Percentiles rank a stretch among this genome's conserved stretches.
Conservation (phyloP, 2,797 vertebrate species). For the Crypturellus tataupa region DNA sequence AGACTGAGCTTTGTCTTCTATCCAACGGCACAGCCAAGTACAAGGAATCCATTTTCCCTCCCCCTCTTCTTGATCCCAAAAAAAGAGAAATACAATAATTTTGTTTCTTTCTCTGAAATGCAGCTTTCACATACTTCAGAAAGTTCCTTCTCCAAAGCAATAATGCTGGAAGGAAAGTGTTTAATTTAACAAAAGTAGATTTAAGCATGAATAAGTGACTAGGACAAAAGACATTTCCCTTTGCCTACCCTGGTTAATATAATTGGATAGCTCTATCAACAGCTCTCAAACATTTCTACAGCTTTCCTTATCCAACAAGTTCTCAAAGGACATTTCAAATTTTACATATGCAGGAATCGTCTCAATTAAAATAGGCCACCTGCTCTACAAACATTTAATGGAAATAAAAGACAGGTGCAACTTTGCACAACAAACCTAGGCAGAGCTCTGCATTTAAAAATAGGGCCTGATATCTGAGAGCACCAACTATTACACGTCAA, state of each 20-base stretch:
- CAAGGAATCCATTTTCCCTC: conserved; percentile 75
- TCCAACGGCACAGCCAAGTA: conserved; percentile 64
- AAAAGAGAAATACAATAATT: conserved; percentile 57
- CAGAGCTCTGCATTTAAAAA: not conserved
- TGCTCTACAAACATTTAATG: not conserved
- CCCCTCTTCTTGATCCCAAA: conserved; percentile 63
- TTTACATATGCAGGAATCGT: not conserved
- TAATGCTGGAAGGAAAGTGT: not conserved
- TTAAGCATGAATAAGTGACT: not conserved
- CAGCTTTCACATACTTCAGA: conserved; percentile 52
- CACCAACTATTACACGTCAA: not conserved
- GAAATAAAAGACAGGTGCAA: not conserved
- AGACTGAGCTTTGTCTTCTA: conserved; percentile 72
- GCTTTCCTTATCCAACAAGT: not conserved
- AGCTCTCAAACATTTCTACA: not conserved
- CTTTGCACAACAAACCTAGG: not conserved
- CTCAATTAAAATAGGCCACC: not conserved
- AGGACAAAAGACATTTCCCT: not conserved
- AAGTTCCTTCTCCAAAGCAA: conserved; percentile 3
- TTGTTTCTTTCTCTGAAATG: conserved; percentile 67
- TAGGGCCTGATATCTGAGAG: not conserved
- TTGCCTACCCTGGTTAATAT: not conserved
- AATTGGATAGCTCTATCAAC: not conserved
- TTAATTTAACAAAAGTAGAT: not conserved
- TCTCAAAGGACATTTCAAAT: not conserved